Evolutionary conservation across 2,113 vertebrate genomes (phyloP), one percentile per base, ranked within the genome.

Genomic region (Laticauda colubrina): DNA sequence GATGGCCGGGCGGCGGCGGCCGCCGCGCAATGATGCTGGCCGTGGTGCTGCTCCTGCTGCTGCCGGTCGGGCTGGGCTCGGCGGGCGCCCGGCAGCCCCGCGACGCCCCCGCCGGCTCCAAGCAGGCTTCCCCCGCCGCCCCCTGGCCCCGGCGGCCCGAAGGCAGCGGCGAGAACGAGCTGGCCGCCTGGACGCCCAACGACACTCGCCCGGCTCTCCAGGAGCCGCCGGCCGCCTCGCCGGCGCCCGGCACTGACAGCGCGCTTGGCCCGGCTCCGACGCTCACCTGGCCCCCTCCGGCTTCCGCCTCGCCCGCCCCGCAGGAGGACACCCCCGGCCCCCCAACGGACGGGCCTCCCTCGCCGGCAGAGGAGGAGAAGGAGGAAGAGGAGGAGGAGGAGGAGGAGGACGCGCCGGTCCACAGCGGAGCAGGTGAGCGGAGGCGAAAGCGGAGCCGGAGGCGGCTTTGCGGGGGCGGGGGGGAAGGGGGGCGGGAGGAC

Each of bases 391-490:
- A 1, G 57, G 1, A 53, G 10, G 86, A 88, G 5, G 53, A 56
- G 2, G 53, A 57, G 0, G 53, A 53, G 5, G 51, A 85, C 1
- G 3, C 9, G 39, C 12, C 11, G n/a, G 90, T 4, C 24, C 54
- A 57, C 39, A 91, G 81, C 53, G 90, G 90, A 43, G 57, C 69
- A 91, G 90, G 90, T 91, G 90, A 91, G 90, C 34, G 26, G 21
- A 51, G 48, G 86, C 45, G 24, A 39, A 8, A 45, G 81, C 81
- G 6, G 7, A 9, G 75, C 43, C 43, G 43, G 59, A 2, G 8
- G 59, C 24, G 24, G 9, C 9, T 61, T 61, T 61, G 56, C 4
- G 21, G n/a, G n/a, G n/a, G n/a, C n/a, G n/a, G n/a, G n/a, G n/a
- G n/a, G n/a, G n/a, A n/a, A n/a, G n/a, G n/a, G n/a, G n/a, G n/a